Percentiles rank a stretch among this genome's conserved stretches.
phyloP scores from a whole-genome alignment of 2,888 invertebrate genomes.

The Drosophila mettleri region DNA sequence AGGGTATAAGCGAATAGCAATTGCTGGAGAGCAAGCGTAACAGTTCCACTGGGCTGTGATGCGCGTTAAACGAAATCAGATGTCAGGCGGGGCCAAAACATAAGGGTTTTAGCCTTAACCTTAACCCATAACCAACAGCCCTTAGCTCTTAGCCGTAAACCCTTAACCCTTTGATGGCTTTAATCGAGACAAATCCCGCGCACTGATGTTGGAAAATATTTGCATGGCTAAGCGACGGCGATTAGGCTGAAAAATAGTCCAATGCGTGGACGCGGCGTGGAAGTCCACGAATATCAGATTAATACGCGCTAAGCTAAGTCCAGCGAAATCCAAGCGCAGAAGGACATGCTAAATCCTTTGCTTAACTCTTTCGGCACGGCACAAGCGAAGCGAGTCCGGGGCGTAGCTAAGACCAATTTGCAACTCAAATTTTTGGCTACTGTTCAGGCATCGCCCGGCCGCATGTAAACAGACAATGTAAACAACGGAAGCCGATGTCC shows the following conservation, averaged over 20 bases:
- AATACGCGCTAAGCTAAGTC: constrained; percentile 71
- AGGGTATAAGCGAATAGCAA: constrained; percentile 12
- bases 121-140: constrained; percentile 21
- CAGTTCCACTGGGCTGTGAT: constrained; percentile 20
- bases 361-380: constrained; percentile 67
- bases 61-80: constrained; percentile 62
- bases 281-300: constrained; percentile 69
- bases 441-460: constrained; percentile 42
- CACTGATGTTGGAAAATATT: constrained; percentile 74
- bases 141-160: constrained; percentile 21
- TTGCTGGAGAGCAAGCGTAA: constrained; percentile 18
- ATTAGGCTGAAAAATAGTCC: constrained; percentile 57
- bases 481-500: constrained; percentile 69
- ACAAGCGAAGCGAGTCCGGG: constrained; percentile 35
- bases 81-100: constrained; percentile 38
- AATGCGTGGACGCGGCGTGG: background rate
- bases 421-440: constrained; percentile 70
- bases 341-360: constrained; percentile 66
- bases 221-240: constrained; percentile 77
- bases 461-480: constrained; percentile 71
- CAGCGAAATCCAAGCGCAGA: constrained; percentile 34
- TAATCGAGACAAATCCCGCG: constrained; percentile 62
- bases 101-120: constrained; percentile 31
- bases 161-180: constrained; percentile 34
- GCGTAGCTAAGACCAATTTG: constrained; percentile 82